Conservation (phyloP, 1,140 invertebrate species). For the Campoletis sonorensis region DNA sequence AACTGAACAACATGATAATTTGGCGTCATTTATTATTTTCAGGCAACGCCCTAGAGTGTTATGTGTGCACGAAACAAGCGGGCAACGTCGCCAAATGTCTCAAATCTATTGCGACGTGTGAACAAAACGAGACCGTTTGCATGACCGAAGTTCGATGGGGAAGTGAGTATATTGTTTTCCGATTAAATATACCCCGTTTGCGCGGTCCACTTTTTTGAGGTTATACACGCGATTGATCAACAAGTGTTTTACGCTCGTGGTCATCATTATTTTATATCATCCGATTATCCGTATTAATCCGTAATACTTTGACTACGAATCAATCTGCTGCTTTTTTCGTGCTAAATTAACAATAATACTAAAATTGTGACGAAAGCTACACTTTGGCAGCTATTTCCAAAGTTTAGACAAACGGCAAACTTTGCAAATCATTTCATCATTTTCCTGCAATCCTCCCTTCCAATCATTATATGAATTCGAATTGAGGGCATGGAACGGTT, state of each 20-base stretch:
- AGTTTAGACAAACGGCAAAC: too few species aligned
- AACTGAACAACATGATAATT: neutral
- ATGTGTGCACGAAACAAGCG: slow-evolving; percentile 95
- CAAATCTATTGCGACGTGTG: slow-evolving; percentile 93
- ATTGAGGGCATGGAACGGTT: too few species aligned
- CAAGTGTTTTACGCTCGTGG: neutral
- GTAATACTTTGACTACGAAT: too few species aligned
- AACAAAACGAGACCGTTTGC: slow-evolving; percentile 91
- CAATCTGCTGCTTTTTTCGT: too few species aligned
- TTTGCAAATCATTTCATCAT: too few species aligned
- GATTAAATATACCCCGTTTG: neutral
- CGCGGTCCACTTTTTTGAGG: slow-evolving; percentile 44
- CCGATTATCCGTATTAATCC: too few species aligned
- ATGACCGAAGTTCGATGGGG: slow-evolving; percentile 94
- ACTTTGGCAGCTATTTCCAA: too few species aligned
- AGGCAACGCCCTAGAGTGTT: slow-evolving; percentile 91
- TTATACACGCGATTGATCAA: slow-evolving; percentile 50
- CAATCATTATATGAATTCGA: too few species aligned
- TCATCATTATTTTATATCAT: too few species aligned
- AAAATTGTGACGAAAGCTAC: too few species aligned
- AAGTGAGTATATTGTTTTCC: slow-evolving; percentile 77
- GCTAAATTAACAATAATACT: too few species aligned
- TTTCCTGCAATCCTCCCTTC: too few species aligned
- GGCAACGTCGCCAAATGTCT: slow-evolving; percentile 95
- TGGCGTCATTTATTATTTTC: slow-evolving; percentile 50